phyloP scores from a whole-genome alignment of 2,113 vertebrate genomes.

The Rhinoderma darwinii region DNA sequence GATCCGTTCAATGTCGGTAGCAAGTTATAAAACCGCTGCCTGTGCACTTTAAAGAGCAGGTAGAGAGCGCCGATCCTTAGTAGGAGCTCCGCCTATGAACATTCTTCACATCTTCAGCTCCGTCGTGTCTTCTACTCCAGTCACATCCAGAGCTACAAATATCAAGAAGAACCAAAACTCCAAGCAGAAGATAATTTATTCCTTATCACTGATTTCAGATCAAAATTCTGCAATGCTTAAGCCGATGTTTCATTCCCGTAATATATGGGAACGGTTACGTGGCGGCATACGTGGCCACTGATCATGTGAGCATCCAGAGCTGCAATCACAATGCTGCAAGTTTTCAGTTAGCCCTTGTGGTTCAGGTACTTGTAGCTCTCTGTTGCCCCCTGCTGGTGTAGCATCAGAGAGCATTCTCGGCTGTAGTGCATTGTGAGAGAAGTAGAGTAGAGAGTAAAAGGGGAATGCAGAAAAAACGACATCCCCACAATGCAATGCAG shows the following conservation, averaged over 20 bases:
- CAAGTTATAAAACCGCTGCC: not conserved
- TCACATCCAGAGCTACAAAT: not conserved
- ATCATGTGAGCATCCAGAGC: not conserved
- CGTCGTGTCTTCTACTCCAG: not conserved
- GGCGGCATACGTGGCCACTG: no score
- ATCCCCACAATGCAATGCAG: no score
- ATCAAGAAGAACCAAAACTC: no score
- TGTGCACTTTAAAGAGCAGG: not conserved
- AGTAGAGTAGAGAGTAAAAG: not conserved
- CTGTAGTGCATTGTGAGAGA: not conserved
- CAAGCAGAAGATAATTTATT: no score
- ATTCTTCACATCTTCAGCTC: not conserved
- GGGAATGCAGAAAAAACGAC: no score
- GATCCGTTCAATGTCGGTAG: slow-evolving; percentile 10
- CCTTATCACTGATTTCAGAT: no score
- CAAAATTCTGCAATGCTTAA: no score
- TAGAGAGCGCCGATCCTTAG: not conserved
- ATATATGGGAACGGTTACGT: no score
- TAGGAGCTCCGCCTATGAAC: not conserved
- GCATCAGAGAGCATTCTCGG: not conserved
- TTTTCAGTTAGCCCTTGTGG: not conserved
- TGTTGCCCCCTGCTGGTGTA: not conserved
- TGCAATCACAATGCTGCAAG: not conserved
- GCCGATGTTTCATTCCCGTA: no score
- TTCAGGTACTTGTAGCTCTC: not conserved